Conservation (phyloP, 1,140 invertebrate species). For the Ooceraea biroi region DNA sequence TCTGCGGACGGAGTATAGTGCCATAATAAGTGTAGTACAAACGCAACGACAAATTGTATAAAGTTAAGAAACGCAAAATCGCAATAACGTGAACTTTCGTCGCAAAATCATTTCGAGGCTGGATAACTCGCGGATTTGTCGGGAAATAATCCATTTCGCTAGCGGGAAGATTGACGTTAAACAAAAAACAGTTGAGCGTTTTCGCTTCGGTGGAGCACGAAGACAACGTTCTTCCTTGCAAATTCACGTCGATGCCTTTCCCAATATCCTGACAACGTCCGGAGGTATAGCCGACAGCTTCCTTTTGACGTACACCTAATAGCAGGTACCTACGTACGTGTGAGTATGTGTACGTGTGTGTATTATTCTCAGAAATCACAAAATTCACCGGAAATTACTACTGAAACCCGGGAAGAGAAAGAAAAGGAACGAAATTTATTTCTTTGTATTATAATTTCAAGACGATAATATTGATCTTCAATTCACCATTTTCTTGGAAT, state of each 20-base stretch:
- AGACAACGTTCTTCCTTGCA: not conserved
- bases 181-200: not conserved
- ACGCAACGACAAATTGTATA: no score
- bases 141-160: not conserved
- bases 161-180: not conserved
- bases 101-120: not conserved
- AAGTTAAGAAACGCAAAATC: not conserved
- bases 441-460: not conserved
- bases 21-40: not conserved
- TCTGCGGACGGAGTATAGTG: not conserved
- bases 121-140: not conserved
- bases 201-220: not conserved
- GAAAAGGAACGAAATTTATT: not conserved
- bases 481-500: not conserved
- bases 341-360: no score
- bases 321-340: no score
- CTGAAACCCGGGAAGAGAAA: not conserved
- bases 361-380: not conserved
- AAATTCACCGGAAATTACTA: not conserved
- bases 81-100: constrained; percentile 3
- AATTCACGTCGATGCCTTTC: not conserved
- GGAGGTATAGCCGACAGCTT: not conserved
- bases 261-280: not conserved
- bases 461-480: not conserved
- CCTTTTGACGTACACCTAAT: not conserved